phyloP scores from a whole-genome alignment of 2,888 invertebrate genomes.

The Griposia aprilina region DNA sequence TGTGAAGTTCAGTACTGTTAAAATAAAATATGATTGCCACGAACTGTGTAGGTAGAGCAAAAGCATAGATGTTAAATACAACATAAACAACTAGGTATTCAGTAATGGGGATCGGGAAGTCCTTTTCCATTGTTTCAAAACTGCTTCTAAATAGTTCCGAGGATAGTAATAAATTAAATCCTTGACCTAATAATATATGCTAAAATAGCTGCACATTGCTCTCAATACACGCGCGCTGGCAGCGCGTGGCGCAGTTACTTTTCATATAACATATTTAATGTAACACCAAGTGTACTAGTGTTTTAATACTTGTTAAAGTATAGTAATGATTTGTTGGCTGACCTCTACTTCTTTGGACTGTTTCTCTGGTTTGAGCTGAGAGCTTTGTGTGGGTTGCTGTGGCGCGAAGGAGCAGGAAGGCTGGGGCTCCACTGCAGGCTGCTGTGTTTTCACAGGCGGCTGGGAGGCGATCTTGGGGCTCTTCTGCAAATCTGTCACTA shows the following conservation, averaged over 20 bases:
- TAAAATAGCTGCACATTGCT: slow-evolving; percentile 88
- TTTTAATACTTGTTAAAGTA: slow-evolving; percentile 65
- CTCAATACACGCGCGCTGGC: slow-evolving; percentile 82
- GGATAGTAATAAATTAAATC: slow-evolving; percentile 78
- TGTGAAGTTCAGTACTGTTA: slow-evolving; percentile 34
- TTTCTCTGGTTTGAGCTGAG: slow-evolving; percentile 83
- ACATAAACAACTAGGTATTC: slow-evolving; percentile 17
- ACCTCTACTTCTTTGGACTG: slow-evolving; percentile 89
- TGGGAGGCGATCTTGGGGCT: slow-evolving; percentile 74
- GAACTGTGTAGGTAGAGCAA: slow-evolving; percentile 28
- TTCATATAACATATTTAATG: slow-evolving; percentile 70
- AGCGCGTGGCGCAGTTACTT: slow-evolving; percentile 80
- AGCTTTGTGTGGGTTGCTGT: slow-evolving; percentile 71
- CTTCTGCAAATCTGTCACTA: slow-evolving; percentile 72
- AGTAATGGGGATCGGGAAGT: slow-evolving; percentile 15
- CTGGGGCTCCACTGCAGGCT: slow-evolving; percentile 77
- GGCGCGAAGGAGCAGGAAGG: slow-evolving; percentile 86
- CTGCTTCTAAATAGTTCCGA: slow-evolving; percentile 60
- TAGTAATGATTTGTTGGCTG: slow-evolving; percentile 76
- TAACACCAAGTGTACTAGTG: slow-evolving; percentile 59
- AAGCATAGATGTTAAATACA: slow-evolving; percentile 32
- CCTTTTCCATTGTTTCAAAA: slow-evolving; percentile 41
- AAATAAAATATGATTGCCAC: slow-evolving; percentile 8
- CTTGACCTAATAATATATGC: slow-evolving; percentile 88
- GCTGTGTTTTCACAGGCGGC: slow-evolving; percentile 68